Conservation (phyloP, 2,113 vertebrate species). For the Pterocles burchelli region DNA sequence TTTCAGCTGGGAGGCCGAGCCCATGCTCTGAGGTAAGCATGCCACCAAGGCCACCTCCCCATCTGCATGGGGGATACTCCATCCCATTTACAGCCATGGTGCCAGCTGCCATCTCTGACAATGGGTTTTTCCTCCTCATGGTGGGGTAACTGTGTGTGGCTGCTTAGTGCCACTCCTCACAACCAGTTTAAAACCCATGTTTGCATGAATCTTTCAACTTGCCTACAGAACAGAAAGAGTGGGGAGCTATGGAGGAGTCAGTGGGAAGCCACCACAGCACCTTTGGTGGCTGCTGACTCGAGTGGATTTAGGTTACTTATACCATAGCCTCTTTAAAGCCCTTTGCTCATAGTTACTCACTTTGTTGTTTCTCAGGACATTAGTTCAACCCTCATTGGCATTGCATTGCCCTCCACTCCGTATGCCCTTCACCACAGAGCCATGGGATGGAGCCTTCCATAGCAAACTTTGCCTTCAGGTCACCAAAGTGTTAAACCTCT, state of each 20-base stretch:
- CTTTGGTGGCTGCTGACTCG: neutral
- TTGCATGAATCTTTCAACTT: neutral
- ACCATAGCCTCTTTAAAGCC: neutral
- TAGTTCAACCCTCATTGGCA: fast-evolving
- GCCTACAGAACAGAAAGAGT: neutral
- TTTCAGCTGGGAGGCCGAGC: neutral
- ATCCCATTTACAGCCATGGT: fast-evolving
- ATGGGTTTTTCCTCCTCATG: neutral
- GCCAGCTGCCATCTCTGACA: fast-evolving
- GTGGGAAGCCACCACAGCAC: neutral
- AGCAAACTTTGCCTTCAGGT: neutral
- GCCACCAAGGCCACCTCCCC: neutral
- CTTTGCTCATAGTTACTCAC: neutral
- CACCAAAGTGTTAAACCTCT: neutral
- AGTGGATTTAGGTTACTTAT: neutral
- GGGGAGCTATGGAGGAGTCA: neutral
- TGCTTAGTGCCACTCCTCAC: neutral
- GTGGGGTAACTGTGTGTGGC: fast-evolving
- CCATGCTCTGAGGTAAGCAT: neutral
- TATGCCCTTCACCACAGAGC: neutral
- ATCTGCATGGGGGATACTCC: fast-evolving
- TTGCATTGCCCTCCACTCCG: neutral
- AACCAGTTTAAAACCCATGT: fast-evolving
- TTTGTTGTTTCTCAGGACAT: neutral
- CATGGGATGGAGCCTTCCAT: neutral